Percentiles rank a stretch among this genome's conserved stretches.
Conservation (phyloP, 1,140 invertebrate species). For the Drosophila pachea region DNA sequence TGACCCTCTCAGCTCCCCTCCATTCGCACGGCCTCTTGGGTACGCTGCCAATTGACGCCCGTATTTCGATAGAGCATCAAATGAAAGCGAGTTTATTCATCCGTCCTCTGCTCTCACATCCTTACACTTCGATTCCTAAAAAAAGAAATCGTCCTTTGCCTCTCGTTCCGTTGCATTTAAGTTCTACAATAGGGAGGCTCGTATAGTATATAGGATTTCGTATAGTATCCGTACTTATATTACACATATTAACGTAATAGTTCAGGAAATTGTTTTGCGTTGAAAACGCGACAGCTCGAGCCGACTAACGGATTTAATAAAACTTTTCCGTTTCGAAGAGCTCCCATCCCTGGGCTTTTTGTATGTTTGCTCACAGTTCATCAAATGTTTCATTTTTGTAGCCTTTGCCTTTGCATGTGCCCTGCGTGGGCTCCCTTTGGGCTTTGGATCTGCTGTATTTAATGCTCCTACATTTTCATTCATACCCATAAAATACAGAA, state of each 20-base stretch:
- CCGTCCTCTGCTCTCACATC: slow-evolving; percentile 24
- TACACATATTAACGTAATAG: too few relatives aligned
- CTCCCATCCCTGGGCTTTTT: slow-evolving; percentile 22
- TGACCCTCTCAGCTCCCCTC: not conserved
- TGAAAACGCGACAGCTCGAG: too few relatives aligned
- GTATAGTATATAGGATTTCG: not conserved
- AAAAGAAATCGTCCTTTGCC: slow-evolving; percentile 59
- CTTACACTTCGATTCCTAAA: slow-evolving; percentile 44
- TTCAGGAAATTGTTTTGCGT: too few relatives aligned
- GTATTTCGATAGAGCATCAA: slow-evolving; percentile 43
- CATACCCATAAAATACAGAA: slow-evolving; percentile 54
- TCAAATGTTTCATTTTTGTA: slow-evolving; percentile 61
- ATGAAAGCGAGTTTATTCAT: slow-evolving; percentile 35
- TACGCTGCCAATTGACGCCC: slow-evolving; percentile 40
- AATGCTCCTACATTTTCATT: slow-evolving; percentile 56
- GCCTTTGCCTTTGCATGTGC: slow-evolving; percentile 44
- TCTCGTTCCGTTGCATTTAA: slow-evolving; percentile 23
- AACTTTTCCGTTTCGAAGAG: not conserved
- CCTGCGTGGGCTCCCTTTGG: slow-evolving; percentile 4
- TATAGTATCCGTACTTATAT: not conserved
- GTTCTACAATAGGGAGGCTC: slow-evolving; percentile 34
- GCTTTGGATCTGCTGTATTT: slow-evolving; percentile 31
- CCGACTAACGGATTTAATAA: too few relatives aligned
- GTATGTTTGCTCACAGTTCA: slow-evolving; percentile 29
- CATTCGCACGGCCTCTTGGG: not conserved